Base-by-base conservation (phyloP, 2,113 vertebrate genomes). In the Indicator maculatus region DNA sequence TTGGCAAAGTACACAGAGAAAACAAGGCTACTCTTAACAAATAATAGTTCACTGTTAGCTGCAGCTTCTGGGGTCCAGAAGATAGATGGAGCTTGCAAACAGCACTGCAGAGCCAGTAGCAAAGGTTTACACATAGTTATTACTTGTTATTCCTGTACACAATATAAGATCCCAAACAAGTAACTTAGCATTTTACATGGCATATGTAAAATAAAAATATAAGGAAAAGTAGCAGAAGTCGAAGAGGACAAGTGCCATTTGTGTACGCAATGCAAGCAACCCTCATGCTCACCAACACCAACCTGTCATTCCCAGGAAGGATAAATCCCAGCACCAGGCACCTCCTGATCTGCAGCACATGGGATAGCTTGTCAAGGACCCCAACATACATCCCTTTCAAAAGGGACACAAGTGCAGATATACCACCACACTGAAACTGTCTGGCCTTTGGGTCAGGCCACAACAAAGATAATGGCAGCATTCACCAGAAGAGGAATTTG, bases 401-500 rank as follows among this genome's bases (percentile, higher is more conserved):
- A 80, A 78, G 67, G 84, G 78, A 67, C 47, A 86, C 69, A 28
- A 27, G 10, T 39, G 26, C 4, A 8, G 14, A 50, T 19, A 53
- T 15, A 58, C 38, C 87, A 88, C 16, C 76, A 52, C 61, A 74
- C 44, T 4, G 36, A 81, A 60, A 71, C 61, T 9, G 83, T 13
- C 5, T 2, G 63, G 75, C 60, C 89, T 72, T 56, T 24, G 55
- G 28, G n/a, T 71, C 65, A 71, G 84, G 52, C 89, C 84, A 33
- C 21, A 17, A 45, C 71, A 89, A 70, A 75, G 73, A 11, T 2
- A 71, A 66, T 30, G 69, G 77, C 70, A 94, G 80, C 95, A 90
- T 71, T 80, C 94, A 93, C 53, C 86, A 89, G 80, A 90, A 90
- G 36, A 89, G 56, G 45, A 94, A 82, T 74, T 55, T 84, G 72